Evolutionary conservation across 2,888 invertebrate genomes (phyloP).

Genomic region (Hypercompe scribonia): DNA sequence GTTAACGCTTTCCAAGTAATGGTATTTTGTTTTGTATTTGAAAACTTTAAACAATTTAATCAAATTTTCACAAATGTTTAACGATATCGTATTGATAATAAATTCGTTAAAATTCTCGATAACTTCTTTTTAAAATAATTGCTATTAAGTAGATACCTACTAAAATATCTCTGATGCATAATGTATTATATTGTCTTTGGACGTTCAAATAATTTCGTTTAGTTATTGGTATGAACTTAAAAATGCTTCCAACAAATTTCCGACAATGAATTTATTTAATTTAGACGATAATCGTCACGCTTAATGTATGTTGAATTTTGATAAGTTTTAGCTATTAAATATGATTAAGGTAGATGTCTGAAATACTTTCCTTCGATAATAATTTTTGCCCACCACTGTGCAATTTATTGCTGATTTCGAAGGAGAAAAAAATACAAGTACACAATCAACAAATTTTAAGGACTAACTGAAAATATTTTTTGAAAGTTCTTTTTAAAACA

Average conservation of each 20-base stretch:
- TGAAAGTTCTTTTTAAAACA: no score
- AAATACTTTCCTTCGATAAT: no score
- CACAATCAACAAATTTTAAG: no score
- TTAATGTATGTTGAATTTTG: no score
- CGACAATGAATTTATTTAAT: background rate
- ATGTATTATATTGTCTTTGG: constrained; percentile 59
- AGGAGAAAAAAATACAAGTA: no score
- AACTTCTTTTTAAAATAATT: constrained; percentile 28
- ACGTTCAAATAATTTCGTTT: constrained; percentile 54
- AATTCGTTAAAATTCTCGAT: constrained; percentile 15
- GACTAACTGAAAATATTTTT: no score
- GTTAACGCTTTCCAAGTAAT: constrained; percentile 50
- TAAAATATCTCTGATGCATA: no score
- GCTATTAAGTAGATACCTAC: constrained; percentile 40
- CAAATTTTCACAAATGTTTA: constrained; percentile 23
- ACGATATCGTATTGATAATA: constrained; percentile 20
- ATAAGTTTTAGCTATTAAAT: no score
- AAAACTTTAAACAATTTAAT: constrained; percentile 37
- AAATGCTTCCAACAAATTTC: background rate
- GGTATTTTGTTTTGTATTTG: constrained; percentile 43
- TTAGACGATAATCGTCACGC: no score
- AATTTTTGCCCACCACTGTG: no score
- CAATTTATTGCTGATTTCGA: no score
- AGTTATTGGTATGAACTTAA: constrained; percentile 42
- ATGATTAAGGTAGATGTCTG: no score